phyloP scores from a whole-genome alignment of 2,113 vertebrate species.

The Otis tarda region DNA sequence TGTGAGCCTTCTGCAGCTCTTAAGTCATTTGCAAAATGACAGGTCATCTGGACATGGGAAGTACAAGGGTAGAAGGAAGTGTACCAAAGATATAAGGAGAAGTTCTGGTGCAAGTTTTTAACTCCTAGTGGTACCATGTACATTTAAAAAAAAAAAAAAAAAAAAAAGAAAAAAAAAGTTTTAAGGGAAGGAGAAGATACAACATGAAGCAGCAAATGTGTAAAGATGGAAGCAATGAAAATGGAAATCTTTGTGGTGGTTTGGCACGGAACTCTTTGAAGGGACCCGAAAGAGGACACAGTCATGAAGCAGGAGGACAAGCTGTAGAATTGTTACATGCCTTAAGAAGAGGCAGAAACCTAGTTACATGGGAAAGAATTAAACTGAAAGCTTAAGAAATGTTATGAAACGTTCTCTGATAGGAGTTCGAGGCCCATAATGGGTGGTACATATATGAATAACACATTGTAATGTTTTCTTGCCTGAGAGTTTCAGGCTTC shows the following conservation, averaged over 20 bases:
- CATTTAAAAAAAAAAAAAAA: background rate
- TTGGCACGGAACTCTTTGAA: background rate
- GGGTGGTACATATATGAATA: background rate
- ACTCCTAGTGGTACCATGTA: background rate
- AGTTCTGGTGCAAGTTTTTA: background rate
- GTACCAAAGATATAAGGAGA: background rate
- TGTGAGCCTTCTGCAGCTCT: background rate
- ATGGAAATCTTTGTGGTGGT: background rate
- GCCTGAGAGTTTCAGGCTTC: background rate
- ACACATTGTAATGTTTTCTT: background rate
- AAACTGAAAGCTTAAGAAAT: background rate
- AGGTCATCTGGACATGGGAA: background rate
- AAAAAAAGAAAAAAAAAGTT: too few relatives aligned
- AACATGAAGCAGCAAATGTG: background rate
- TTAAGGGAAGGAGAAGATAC: accelerated
- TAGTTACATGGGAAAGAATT: background rate
- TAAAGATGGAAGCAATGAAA: background rate
- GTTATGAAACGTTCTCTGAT: background rate
- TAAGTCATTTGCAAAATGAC: background rate
- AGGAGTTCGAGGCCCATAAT: background rate
- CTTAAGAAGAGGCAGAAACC: background rate
- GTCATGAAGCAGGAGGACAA: background rate
- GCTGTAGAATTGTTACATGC: background rate
- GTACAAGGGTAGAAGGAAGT: background rate
- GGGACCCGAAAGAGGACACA: background rate